Conservation (phyloP, 2,888 invertebrate species). For the Venusia cambrica region DNA sequence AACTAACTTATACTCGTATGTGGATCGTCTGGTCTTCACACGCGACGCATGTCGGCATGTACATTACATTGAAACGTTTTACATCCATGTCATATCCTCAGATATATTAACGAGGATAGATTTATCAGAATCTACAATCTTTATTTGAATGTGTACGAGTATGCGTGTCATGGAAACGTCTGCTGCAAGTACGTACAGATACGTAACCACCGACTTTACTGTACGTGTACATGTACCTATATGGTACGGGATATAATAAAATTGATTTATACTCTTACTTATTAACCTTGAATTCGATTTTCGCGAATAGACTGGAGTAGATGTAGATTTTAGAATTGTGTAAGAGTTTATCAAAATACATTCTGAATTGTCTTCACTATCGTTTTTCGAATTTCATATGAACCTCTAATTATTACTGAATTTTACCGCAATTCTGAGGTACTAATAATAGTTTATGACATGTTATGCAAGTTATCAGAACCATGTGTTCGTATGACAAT, state of each 20-base stretch:
- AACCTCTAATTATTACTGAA: conserved; percentile 2
- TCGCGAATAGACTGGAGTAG: too few relatives aligned
- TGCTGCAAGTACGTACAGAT: conserved; percentile 29
- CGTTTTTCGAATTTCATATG: too few relatives aligned
- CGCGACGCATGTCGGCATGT: conserved; percentile 29
- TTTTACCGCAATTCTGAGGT: not conserved
- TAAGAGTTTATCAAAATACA: too few relatives aligned
- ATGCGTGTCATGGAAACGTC: conserved; percentile 40
- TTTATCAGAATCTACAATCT: conserved; percentile 51
- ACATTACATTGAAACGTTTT: conserved; percentile 39
- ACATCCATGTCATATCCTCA: conserved; percentile 41
- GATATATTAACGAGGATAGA: conserved; percentile 52
- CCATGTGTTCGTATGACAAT: too few relatives aligned
- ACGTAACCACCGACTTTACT: conserved; percentile 34
- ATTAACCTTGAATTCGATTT: conserved; percentile 27
- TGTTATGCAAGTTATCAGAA: too few relatives aligned
- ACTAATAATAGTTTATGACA: too few relatives aligned
- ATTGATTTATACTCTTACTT: conserved; percentile 36
- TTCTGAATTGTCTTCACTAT: too few relatives aligned
- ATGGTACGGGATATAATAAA: conserved; percentile 34
- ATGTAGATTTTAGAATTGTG: too few relatives aligned
- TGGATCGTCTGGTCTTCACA: conserved; percentile 13
- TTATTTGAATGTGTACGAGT: conserved; percentile 38
- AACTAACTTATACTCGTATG: conserved; percentile 4
- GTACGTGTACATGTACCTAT: too few relatives aligned